Base-by-base conservation (phyloP, 2,113 vertebrate species). In the Antidorcas marsupialis region DNA sequence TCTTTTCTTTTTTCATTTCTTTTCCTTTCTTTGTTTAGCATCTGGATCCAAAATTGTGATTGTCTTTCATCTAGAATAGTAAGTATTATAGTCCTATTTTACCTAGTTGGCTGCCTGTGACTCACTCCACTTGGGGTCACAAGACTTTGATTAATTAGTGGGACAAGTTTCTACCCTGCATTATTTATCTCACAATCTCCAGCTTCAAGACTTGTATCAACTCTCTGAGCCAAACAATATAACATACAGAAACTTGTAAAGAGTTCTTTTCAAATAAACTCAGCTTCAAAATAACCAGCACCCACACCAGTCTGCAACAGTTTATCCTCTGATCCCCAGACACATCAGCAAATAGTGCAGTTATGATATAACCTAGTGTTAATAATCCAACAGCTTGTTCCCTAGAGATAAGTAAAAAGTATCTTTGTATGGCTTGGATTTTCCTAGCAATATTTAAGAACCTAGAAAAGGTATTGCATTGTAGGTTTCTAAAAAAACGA, bases 111-210 rank as follows among this genome's bases (percentile, higher is more conserved):
- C 36, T 81, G 7, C 39, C 50, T 25, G 13, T 74, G 93, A 97
- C 74, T 96, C 96, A 91, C n/a, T 53, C 30, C 11, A 10, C 30
- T 81, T 6, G 3, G n/a, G 36, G 82, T 91, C 91, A 78, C 36
- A 93, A 93, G 36, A 84, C 67, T 89, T 67, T 79, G 62, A 87
- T 93, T 95, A 89, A 91, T 81, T 47, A 81, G 28, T 55, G 30
- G 33, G 39, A 43, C 62, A 87, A 84, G 55, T 81, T 52, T 96
- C 87, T 89, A 59, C 87, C 9, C 62, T 96, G 36, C 11, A 64
- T 71, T 87, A 95, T 88, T 91, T 96, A 89, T 95, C 93, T 93
- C 33, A 87, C 16, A 19, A 78, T 97, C 87, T 97, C 45, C 27
- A 87, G 33, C 52, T 84, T 59, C 47, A 78, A 57, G 57, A 81